A percentile compares a stretch with the other conserved stretches of the same genome.
Evolutionary conservation across 2,797 vertebrate genomes (phyloP).

Genomic region (Hemibagrus guttatus): DNA sequence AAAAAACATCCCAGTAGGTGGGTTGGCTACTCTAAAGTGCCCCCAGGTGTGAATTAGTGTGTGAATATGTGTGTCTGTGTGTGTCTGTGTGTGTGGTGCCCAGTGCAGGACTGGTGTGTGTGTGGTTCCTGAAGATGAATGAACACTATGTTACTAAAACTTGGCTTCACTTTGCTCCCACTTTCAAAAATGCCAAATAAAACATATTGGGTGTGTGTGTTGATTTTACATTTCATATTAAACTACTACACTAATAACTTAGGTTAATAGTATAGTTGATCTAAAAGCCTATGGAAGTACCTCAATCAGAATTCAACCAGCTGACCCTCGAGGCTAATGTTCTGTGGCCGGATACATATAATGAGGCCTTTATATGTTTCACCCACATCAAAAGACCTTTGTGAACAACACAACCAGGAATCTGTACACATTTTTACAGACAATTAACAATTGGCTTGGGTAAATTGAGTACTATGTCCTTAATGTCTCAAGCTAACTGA

Average conservation of each 20-base stretch:
- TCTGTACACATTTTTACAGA: slow-evolving; percentile 82
- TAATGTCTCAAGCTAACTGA: slow-evolving; percentile 80
- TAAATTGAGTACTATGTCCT: slow-evolving; percentile 78
- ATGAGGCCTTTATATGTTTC: slow-evolving; percentile 79
- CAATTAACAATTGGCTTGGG: slow-evolving; percentile 79
- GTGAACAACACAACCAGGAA: slow-evolving; percentile 80
- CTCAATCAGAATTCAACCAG: slow-evolving; percentile 31
- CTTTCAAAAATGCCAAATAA: slow-evolving; percentile 10
- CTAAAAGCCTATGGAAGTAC: slow-evolving; percentile 2
- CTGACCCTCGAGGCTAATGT: slow-evolving; percentile 75
- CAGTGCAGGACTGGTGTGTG: neutral
- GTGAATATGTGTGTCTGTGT: neutral
- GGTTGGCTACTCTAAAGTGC: neutral
- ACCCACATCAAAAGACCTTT: slow-evolving; percentile 82
- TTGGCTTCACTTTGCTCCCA: neutral
- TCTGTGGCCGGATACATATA: slow-evolving; percentile 76
- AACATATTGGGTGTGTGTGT: slow-evolving; percentile 9
- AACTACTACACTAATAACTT: slow-evolving; percentile 9
- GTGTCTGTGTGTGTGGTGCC: neutral
- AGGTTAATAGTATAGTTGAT: slow-evolving; percentile 24
- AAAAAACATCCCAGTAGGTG: neutral
- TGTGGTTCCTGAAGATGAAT: neutral
- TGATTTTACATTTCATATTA: slow-evolving; percentile 13
- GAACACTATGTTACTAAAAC: slow-evolving; percentile 1
- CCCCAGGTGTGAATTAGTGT: slow-evolving; percentile 7